Conservation (phyloP, 2,113 vertebrate genomes). For the Trachemys scripta region DNA sequence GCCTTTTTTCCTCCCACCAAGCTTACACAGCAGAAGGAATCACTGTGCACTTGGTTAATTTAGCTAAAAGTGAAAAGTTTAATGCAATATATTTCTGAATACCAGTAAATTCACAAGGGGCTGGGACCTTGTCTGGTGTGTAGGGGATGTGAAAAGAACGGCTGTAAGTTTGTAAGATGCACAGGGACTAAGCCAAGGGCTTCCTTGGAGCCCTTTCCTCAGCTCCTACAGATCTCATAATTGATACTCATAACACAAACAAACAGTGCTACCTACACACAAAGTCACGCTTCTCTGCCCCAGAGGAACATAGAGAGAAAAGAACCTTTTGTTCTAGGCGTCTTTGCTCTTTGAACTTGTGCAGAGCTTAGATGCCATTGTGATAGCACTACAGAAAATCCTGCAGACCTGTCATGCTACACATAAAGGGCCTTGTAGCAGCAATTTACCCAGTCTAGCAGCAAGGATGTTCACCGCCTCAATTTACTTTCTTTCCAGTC, state of each 20-base stretch:
- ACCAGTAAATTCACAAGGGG: background rate
- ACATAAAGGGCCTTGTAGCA: background rate
- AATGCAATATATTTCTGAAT: constrained; percentile 1
- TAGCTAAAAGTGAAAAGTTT: background rate
- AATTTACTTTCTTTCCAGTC: background rate
- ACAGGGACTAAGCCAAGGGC: constrained; percentile 3
- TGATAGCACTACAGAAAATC: rapidly evolving
- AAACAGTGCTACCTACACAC: background rate
- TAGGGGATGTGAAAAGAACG: background rate
- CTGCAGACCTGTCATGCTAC: background rate
- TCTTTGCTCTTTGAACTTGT: background rate
- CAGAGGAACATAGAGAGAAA: background rate
- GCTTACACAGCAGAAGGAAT: background rate
- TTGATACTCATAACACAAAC: background rate
- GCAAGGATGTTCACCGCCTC: background rate
- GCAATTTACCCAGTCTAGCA: background rate
- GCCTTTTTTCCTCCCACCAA: background rate
- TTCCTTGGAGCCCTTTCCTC: background rate
- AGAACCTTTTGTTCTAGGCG: background rate
- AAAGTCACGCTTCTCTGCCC: background rate
- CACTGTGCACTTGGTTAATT: constrained; percentile 21
- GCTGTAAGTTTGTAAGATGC: background rate
- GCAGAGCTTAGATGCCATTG: background rate
- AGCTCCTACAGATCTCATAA: background rate
- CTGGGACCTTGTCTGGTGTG: background rate